A percentile compares a stretch with the other conserved stretches of the same genome.
Conservation (phyloP, 2,888 invertebrate genomes). For the Therioaphis trifolii region DNA sequence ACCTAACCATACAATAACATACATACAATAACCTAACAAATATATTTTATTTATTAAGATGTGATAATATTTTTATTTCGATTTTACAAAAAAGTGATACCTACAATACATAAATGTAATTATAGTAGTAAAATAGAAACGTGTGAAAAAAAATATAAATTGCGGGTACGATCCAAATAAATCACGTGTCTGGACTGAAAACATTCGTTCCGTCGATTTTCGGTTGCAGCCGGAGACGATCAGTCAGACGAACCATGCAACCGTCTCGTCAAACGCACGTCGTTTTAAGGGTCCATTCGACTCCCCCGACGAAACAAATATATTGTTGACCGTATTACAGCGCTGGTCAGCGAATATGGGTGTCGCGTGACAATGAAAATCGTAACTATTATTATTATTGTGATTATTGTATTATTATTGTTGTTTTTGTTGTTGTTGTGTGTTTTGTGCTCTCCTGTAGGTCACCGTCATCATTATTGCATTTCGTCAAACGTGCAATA, state of each 20-base stretch:
- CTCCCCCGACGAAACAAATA: neutral
- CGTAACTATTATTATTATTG: conserved; percentile 19
- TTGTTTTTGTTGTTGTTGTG: neutral
- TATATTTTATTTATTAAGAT: no score
- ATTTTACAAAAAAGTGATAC: no score
- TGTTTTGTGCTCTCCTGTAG: neutral
- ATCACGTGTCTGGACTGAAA: neutral
- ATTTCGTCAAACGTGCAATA: neutral
- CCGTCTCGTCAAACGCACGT: neutral
- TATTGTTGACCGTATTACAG: neutral
- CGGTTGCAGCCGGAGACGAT: neutral
- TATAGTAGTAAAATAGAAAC: no score
- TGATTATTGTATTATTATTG: neutral
- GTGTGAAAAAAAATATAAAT: no score
- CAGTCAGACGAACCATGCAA: neutral
- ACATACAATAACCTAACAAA: no score
- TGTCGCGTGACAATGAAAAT: conserved; percentile 31
- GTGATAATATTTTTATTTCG: no score
- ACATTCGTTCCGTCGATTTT: neutral
- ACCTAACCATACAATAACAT: no score
- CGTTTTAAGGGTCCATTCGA: conserved; percentile 13
- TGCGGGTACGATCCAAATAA: neutral
- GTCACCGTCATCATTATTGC: conserved; percentile 16
- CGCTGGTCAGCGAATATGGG: conserved; percentile 11
- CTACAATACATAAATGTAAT: no score